Conservation (phyloP, 2,888 invertebrate species). For the Galerucella pusilla region DNA sequence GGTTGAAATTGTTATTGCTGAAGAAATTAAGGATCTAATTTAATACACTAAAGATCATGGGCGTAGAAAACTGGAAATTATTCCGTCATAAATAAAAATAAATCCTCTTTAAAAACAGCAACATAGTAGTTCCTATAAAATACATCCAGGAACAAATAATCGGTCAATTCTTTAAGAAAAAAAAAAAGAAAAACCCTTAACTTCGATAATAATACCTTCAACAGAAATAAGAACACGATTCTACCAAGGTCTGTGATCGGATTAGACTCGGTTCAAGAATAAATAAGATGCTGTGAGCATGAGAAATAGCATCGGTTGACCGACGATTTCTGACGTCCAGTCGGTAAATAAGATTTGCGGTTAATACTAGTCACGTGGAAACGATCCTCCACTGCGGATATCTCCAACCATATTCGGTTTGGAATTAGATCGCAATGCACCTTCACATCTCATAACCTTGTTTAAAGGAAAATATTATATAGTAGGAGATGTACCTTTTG, state of each 20-base stretch:
- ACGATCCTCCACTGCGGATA: not conserved
- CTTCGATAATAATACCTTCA: slow-evolving; percentile 10
- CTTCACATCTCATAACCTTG: not conserved
- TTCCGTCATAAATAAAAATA: no score
- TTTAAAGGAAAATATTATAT: not conserved
- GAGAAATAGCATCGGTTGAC: slow-evolving; percentile 30
- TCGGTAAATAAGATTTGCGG: slow-evolving; percentile 41
- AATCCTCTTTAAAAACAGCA: no score
- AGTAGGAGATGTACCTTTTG: no score
- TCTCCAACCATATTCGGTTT: not conserved
- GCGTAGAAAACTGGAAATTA: no score
- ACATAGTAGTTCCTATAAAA: not conserved
- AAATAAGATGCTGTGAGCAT: slow-evolving; percentile 40
- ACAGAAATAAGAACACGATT: slow-evolving; percentile 20
- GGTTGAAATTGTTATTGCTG: no score
- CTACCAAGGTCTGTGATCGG: slow-evolving; percentile 30
- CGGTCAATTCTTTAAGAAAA: slow-evolving; percentile 7
- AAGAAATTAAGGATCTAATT: no score
- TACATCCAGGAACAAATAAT: not conserved
- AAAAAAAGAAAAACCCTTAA: not conserved
- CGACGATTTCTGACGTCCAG: slow-evolving; percentile 13
- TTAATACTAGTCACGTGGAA: slow-evolving; percentile 30
- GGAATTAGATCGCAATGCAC: not conserved
- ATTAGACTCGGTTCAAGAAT: slow-evolving; percentile 39
- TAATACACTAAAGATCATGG: no score